Conservation (phyloP, 2,113 vertebrate genomes). For the Brachyistius frenatus region DNA sequence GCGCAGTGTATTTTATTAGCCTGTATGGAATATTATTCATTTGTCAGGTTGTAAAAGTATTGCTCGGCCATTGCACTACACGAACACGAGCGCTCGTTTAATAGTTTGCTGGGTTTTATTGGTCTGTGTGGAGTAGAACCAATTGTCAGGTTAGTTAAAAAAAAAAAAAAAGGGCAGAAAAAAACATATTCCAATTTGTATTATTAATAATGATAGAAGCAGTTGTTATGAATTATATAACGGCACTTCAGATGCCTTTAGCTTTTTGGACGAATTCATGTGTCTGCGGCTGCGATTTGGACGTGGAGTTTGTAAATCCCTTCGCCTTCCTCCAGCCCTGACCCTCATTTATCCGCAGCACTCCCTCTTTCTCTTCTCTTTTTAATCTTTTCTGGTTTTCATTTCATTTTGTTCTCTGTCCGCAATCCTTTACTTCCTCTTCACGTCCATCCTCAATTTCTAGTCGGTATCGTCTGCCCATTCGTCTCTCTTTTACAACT, state of each 20-base stretch:
- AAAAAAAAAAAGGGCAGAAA: conserved; percentile 10
- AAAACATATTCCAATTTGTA: conserved; percentile 52
- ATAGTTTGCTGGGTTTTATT: conserved; percentile 60
- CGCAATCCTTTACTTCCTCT: not conserved
- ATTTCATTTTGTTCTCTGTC: not conserved
- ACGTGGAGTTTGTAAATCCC: conserved; percentile 10
- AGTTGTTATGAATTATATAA: conserved; percentile 66
- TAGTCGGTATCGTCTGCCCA: too few relatives aligned
- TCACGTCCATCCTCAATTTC: not conserved
- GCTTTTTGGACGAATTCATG: conserved; percentile 36
- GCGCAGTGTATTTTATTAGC: conserved; percentile 48
- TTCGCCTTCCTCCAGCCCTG: not conserved
- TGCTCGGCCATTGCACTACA: conserved; percentile 25
- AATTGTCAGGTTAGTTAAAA: conserved; percentile 45
- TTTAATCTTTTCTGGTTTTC: not conserved
- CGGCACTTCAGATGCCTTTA: conserved; percentile 42
- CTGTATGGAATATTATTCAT: conserved; percentile 58
- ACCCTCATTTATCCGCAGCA: not conserved
- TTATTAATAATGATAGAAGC: conserved; percentile 66
- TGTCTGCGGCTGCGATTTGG: conserved; percentile 35
- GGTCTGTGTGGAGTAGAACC: conserved; percentile 42
- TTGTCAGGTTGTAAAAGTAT: conserved; percentile 61
- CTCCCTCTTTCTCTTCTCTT: not conserved
- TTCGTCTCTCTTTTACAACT: not conserved
- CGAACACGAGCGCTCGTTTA: conserved; percentile 27